Base-by-base conservation (phyloP, 2,888 invertebrate species). In the Girardia tigrina region DNA sequence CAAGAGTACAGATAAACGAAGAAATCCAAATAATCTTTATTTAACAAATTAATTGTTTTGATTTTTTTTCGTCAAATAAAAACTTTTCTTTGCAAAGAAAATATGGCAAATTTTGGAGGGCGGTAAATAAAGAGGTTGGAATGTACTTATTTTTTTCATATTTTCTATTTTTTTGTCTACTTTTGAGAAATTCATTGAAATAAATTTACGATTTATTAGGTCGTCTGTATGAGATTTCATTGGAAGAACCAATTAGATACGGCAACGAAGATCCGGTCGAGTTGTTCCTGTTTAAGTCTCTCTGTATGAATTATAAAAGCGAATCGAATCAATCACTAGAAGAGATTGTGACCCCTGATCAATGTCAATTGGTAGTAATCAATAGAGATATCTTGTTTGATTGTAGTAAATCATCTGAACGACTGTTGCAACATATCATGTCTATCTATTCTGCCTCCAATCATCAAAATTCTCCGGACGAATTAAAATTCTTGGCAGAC, bases 401-500 rank as follows among this genome's bases (percentile, higher is more conserved):
- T 75, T 97, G 92, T 83, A 95, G 97, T 82, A 90, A 90, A 81
- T 93, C 93, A 6, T 85, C 86, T 0, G 87, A 87, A 79, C 88
- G 89, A 0, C 97, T 99, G 84, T 86, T 99, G 12, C 94, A 95
- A 80, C 87, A 91, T 77, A 83, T 99, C 12, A 92, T 98, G 79
- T 88, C 93, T 16, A 89, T 99, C 70, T 95, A 93, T 83, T 97
- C 97, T 0, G 89, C 98, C 0, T 95, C 97, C 4, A 98, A 98
- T 14, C 78, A 80, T 75, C 84, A 90, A 89, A 99, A 98, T 86
- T 91, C 91, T 76, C 98, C 98, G 0, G 95, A 99, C 85, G 98
- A 99, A 86, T 87, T 98, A 69, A 97, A 98, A 86, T 89, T 98
- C 88, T 88, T 99, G 86, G 93, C 95, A 14, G 98, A 99, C 85